Percentiles rank a stretch among this genome's conserved stretches.
These are phyloP conservation scores for Cyprinodon tularosa DNA, from an alignment of 2,113 vertebrate species.

Conservation along the genomic window DNA sequence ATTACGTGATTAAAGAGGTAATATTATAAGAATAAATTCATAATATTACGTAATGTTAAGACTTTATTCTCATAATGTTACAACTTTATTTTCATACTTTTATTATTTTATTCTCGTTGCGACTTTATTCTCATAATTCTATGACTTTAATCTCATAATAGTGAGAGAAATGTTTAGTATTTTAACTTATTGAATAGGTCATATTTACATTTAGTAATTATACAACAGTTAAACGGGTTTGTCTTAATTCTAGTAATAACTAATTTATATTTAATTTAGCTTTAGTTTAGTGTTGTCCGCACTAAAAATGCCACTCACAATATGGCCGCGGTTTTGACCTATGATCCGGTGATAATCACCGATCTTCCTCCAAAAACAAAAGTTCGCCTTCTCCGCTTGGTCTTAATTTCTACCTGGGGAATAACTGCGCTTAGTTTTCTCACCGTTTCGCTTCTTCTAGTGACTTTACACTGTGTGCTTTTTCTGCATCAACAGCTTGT, in stretches of 20 bases:
- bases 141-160: too few relatives aligned
- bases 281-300: neutral
- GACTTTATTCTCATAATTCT: too few relatives aligned
- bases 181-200: neutral
- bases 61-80: too few relatives aligned
- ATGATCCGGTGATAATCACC: neutral
- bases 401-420: neutral
- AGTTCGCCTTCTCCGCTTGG: neutral
- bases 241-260: neutral
- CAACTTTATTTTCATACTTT: too few relatives aligned
- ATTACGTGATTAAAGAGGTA: too few relatives aligned
- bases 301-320: neutral
- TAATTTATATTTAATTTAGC: neutral
- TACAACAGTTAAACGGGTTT: neutral
- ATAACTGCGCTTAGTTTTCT: neutral
- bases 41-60: too few relatives aligned
- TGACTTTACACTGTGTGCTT: neutral
- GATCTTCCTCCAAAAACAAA: neutral
- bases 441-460: neutral
- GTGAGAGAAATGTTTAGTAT: too few relatives aligned
- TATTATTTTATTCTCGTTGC: too few relatives aligned
- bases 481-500: neutral
- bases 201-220: neutral
- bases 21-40: too few relatives aligned
- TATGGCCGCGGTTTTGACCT: neutral